A percentile compares a stretch with the other conserved stretches of the same genome.
These are phyloP conservation scores for Pseudorhombus dupliciocellatus DNA, from an alignment of 2,113 vertebrate species.

Conservation along the genomic window DNA sequence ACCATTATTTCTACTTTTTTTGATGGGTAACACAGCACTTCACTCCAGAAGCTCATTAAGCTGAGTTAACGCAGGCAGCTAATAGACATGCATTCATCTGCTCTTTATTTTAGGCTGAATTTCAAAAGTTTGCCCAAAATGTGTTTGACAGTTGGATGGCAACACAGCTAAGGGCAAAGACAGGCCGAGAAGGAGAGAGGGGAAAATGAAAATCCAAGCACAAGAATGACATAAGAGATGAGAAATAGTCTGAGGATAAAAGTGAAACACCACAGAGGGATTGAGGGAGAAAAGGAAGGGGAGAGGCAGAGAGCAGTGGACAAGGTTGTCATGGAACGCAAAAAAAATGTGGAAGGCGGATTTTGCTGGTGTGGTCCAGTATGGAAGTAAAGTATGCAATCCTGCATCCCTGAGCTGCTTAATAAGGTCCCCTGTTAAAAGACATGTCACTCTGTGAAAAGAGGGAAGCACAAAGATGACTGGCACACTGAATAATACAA, in stretches of 20 bases:
- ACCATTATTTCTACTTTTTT: too few species aligned
- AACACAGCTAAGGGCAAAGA: constrained; percentile 36
- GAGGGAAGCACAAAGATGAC: constrained; percentile 42
- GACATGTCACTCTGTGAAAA: constrained; percentile 52
- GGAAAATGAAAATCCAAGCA: constrained; percentile 15
- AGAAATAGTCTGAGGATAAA: constrained; percentile 13
- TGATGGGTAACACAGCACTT: too few species aligned
- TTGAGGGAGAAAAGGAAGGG: neutral
- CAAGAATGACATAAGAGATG: constrained; percentile 14
- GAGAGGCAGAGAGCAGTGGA: neutral
- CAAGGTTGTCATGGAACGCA: neutral
- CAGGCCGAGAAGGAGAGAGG: constrained; percentile 5
- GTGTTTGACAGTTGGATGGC: constrained; percentile 48
- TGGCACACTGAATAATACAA: constrained; percentile 63
- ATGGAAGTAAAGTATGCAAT: constrained; percentile 33
- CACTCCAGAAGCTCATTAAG: too few species aligned
- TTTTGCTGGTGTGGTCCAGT: constrained; percentile 33
- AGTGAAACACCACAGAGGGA: constrained; percentile 6
- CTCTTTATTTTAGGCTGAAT: constrained; percentile 1
- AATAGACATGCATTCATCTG: constrained; percentile 2
- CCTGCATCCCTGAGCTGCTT: constrained; percentile 46
- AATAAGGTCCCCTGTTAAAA: constrained; percentile 65
- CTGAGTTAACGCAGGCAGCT: too few species aligned
- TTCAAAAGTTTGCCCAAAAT: constrained; percentile 6
- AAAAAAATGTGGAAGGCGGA: constrained; percentile 2